Evolutionary conservation across 2,113 vertebrate species (phyloP), one percentile per base, ranked within the genome.

Genomic region (Coracopsis vasa): DNA sequence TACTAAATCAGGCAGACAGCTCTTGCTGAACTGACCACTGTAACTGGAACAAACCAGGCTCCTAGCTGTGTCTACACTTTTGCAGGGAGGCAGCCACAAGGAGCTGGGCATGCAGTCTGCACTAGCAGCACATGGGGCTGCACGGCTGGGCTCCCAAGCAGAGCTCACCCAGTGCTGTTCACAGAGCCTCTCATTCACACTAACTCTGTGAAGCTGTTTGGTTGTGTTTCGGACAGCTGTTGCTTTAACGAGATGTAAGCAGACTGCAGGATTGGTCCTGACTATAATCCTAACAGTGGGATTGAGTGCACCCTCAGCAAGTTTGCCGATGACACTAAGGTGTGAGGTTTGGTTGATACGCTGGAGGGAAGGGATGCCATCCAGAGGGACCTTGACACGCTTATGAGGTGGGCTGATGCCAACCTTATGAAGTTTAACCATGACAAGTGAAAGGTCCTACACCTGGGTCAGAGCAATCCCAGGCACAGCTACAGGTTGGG

Each of bases 91-190:
- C 3, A 2, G 29, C 7, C 11, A 4, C 0, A 5, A 47, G 35
- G 44, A 9, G 15, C 5, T 2, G 33, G 50, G 8, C 3, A 1
- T 0, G 1, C 58, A 37, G 51, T 2, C 48, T 16, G 13, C 0
- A 0, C 47, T 24, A 31, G 18, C 4, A 2, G 33, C 29, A 11
- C 0, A 0, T 0, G 0, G 17, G 33, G 12, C 17, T 54, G 41
- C 4, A 6, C 0, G 0, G 23, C 31, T 4, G 19, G 16, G 5
- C 8, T 11, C 29, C 33, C 21, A 2, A 7, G 29, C 62, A 83
- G 13, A 82, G 16, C 12, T 37, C 24, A 7, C 13, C 18, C 62
- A 18, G 9, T 0, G 0, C 9, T 28, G 12, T 1, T 41, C 62
- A 11, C 29, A 0, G 0, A 65, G 64, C 10, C 58, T n/a, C 50